Conservation (phyloP, 1,140 invertebrate species). For the Andricus grossulariae region DNA sequence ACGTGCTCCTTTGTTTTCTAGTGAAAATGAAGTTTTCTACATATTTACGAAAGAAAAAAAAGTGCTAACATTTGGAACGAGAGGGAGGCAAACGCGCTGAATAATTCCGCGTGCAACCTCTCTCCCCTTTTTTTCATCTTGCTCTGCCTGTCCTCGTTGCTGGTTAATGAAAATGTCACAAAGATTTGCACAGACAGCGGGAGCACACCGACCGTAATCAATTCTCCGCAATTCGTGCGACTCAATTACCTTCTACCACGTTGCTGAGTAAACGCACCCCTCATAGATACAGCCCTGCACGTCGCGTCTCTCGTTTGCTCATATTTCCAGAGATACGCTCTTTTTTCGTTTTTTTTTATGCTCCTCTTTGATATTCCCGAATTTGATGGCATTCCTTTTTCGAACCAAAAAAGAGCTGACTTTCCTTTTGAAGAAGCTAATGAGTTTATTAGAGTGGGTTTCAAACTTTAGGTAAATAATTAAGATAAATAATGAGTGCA, state of each 20-base stretch:
- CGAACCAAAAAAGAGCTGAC: background rate
- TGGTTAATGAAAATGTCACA: conserved; percentile 57
- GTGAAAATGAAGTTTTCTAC: no score
- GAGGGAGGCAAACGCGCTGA: background rate
- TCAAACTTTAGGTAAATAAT: background rate
- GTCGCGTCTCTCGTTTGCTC: conserved; percentile 10
- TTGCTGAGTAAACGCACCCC: conserved; percentile 43
- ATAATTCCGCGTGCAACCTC: conserved; percentile 47
- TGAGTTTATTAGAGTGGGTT: background rate
- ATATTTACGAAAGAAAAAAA: background rate
- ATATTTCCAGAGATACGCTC: conserved; percentile 8
- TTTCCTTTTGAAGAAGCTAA: background rate
- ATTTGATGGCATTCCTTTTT: background rate
- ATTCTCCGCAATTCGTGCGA: conserved; percentile 54
- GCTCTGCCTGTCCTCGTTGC: conserved; percentile 52
- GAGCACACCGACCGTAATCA: conserved; percentile 50
- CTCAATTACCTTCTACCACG: conserved; percentile 51
- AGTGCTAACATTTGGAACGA: background rate
- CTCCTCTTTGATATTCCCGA: conserved; percentile 5
- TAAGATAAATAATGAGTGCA: no score
- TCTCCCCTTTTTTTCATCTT: conserved; percentile 34
- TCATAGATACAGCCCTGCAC: conserved; percentile 5
- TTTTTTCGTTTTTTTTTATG: background rate
- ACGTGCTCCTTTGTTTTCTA: no score
- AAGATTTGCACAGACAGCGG: conserved; percentile 54